Conservation (phyloP, 2,888 invertebrate species). For the Pinctada fucata region DNA sequence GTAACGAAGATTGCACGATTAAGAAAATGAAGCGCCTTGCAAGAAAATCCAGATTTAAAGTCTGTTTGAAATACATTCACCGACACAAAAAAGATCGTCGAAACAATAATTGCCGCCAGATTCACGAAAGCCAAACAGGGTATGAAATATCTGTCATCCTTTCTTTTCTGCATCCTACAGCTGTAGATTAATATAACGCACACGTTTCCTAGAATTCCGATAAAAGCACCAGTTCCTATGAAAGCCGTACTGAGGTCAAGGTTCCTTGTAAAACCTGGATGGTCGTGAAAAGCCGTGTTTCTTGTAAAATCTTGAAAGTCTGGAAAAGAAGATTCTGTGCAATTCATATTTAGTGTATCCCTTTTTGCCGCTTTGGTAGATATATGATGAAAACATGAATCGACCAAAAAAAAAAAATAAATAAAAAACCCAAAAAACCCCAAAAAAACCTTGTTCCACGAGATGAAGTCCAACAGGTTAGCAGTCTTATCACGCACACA, state of each 20-base stretch:
- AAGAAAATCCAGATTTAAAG: neutral
- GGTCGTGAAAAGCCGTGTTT: too few species aligned
- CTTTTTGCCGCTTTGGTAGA: too few species aligned
- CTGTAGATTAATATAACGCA: neutral
- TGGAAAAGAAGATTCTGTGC: too few species aligned
- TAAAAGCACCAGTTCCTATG: neutral
- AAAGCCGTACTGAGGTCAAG: neutral
- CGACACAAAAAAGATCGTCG: constrained; percentile 3
- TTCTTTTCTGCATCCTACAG: neutral
- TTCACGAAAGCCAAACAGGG: neutral
- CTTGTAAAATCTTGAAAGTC: too few species aligned
- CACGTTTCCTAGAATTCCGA: neutral
- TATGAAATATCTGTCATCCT: neutral
- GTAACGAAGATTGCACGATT: constrained; percentile 7
- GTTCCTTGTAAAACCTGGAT: too few species aligned
- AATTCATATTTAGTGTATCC: too few species aligned
- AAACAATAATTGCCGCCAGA: constrained; percentile 5
- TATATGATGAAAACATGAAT: too few species aligned
- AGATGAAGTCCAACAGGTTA: too few species aligned
- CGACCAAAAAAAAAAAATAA: too few species aligned
- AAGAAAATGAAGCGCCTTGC: constrained; percentile 15
- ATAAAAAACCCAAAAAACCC: too few species aligned
- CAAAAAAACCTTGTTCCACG: too few species aligned
- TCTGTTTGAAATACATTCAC: neutral
- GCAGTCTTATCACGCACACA: too few species aligned